Percentiles rank a stretch among this genome's conserved stretches.
phyloP scores from a whole-genome alignment of 1,140 invertebrate genomes.

The Latrodectus geometricus region DNA sequence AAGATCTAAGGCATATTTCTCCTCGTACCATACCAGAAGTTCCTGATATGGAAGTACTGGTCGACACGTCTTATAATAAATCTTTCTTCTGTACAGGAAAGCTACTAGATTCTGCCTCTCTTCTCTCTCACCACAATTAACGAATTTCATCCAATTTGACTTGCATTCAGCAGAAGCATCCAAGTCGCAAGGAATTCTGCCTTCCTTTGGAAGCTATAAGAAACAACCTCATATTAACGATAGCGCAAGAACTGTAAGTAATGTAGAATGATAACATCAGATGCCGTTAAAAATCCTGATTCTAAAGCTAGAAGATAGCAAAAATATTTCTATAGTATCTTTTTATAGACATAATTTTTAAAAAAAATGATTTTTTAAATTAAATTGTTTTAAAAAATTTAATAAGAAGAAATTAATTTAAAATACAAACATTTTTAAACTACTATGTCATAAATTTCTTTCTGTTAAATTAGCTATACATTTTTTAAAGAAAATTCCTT shows the following conservation, averaged over 20 bases:
- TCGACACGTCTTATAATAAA: constrained; percentile 73
- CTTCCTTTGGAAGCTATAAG: not conserved
- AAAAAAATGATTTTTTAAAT: too few species aligned
- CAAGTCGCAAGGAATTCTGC: not conserved
- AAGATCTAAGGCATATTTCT: not conserved
- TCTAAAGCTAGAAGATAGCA: too few species aligned
- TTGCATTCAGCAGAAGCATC: not conserved
- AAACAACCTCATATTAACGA: not conserved
- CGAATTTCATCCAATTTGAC: constrained; percentile 75
- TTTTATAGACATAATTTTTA: too few species aligned
- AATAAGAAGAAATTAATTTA: too few species aligned
- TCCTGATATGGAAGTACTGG: constrained; percentile 72
- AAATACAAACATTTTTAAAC: too few species aligned
- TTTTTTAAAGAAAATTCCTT: too few species aligned
- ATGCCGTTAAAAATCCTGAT: too few species aligned
- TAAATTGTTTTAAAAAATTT: too few species aligned
- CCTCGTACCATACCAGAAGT: constrained; percentile 74
- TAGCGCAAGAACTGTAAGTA: not conserved
- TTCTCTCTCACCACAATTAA: constrained; percentile 73
- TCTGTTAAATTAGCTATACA: too few species aligned
- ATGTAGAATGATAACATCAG: not conserved
- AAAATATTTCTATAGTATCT: too few species aligned
- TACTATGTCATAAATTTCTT: too few species aligned
- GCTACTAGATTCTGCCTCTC: constrained; percentile 73
- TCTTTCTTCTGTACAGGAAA: constrained; percentile 72